Conservation (phyloP, 1,140 invertebrate genomes). For the Hycleus cichorii region DNA sequence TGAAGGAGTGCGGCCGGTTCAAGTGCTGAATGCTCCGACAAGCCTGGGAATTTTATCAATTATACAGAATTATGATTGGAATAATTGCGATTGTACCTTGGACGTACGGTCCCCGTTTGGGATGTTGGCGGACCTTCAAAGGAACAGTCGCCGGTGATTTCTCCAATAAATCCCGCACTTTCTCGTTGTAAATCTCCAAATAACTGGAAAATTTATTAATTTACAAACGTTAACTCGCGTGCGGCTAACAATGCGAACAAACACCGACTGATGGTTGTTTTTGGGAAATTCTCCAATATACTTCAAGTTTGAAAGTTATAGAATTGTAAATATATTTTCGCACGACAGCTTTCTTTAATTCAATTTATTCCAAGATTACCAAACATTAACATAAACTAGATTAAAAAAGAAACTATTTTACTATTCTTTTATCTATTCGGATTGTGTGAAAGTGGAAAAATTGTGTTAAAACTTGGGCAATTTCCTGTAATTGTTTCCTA, state of each 20-base stretch:
- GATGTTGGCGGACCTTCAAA: constrained; percentile 78
- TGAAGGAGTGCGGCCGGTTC: constrained; percentile 43
- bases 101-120: constrained; percentile 79
- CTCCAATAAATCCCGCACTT: constrained; percentile 61
- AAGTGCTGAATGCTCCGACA: constrained; percentile 47
- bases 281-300: constrained; percentile 1
- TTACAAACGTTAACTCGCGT: constrained; percentile 5
- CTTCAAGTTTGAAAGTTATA: constrained; percentile 12
- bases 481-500: constrained; percentile 10
- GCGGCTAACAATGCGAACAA: neutral
- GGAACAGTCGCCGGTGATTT: constrained; percentile 31
- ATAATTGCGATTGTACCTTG: constrained; percentile 53
- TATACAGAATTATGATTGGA: neutral
- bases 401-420: too few relatives aligned
- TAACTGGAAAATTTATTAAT: constrained; percentile 48
- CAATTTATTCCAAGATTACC: too few relatives aligned
- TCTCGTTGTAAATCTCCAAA: constrained; percentile 82
- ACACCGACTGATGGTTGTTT: too few relatives aligned
- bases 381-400: too few relatives aligned
- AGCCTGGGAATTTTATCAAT: constrained; percentile 38
- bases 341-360: neutral
- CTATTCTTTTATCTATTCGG: too few relatives aligned
- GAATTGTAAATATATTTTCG: constrained; percentile 8
- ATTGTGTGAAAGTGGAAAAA: too few relatives aligned
- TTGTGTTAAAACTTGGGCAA: constrained; percentile 12